phyloP scores from a whole-genome alignment of 1,140 invertebrate genomes.

The Glossosoma conforme region DNA sequence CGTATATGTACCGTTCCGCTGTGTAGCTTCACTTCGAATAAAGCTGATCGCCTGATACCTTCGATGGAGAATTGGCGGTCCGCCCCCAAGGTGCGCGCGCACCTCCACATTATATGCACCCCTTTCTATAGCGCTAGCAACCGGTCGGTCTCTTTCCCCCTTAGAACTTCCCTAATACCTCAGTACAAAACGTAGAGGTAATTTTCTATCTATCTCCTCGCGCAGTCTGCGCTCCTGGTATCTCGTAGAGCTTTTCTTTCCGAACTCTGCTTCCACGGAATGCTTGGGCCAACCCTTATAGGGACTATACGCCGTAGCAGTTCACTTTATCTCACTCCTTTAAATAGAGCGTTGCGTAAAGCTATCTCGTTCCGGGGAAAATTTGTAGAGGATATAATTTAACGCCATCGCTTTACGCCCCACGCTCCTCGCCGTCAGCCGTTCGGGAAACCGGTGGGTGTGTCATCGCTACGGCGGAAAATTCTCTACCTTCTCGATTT shows the following conservation, averaged over 20 bases:
- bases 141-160: slow-evolving; percentile 5
- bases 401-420: neutral
- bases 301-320: slow-evolving; percentile 20
- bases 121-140: neutral
- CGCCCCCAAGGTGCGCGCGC: slow-evolving; percentile 16
- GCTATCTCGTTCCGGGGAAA: slow-evolving; percentile 13
- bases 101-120: neutral
- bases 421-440: neutral
- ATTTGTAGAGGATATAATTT: slow-evolving; percentile 6
- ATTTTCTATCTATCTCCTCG: slow-evolving; percentile 2
- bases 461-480: neutral
- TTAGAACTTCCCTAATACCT: slow-evolving; percentile 6
- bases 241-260: slow-evolving; percentile 25
- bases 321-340: slow-evolving; percentile 6
- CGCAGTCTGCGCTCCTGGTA: slow-evolving; percentile 20
- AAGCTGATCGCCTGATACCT: too few species aligned
- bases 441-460: too few species aligned
- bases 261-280: slow-evolving; percentile 22
- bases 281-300: slow-evolving; percentile 30
- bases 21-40: too few species aligned
- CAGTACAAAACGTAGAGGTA: neutral
- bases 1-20: too few species aligned
- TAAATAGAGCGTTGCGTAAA: neutral
- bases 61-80: too few species aligned
- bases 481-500: slow-evolving; percentile 2